Evolutionary conservation across 2,113 vertebrate genomes (phyloP), one percentile per base, ranked within the genome.

Genomic region (Sapajus apella): DNA sequence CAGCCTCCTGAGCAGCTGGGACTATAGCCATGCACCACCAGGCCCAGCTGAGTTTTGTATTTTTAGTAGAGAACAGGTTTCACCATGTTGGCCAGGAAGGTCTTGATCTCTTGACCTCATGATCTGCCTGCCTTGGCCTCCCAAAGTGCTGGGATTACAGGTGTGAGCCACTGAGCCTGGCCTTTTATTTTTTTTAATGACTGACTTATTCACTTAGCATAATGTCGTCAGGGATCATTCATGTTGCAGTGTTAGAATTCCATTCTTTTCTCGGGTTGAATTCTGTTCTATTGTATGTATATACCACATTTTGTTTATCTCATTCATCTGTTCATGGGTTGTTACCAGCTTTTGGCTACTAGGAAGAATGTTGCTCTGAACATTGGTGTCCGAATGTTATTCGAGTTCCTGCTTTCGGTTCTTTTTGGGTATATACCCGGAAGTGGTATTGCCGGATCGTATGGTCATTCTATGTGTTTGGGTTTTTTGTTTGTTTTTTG

Each of bases 301-400:
- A 0, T 13, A 4, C 32, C 37, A 5, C n/a, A 8, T 6, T 56
- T 45, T 40, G 25, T 70, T 52, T 32, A 20, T 77, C 40, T 30
- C 1, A 1, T 37, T 50, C 8, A 4, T 58, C 17, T 37, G 4
- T 5, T 14, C 2, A 5, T 21, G 75, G 75, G 6, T 61, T 12
- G 23, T 64, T 56, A 37, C 77, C 20, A 18, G 61, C 30, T 47
- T 40, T 47, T 14, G 32, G 35, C 70, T 73, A 0, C 37, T 72
- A 9, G 30, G 30, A 84, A 56, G 20, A 83, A 5, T 37, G 72
- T 45, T 68, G 50, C 45, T 58, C 0, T 40, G 72, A 80, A 61
- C 61, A 11, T 11, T 30, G 47, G 9, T 35, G 10, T 50, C 18
- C 30, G 35, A 50, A 50, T 30, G 50, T 18, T 47, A 21, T 45